Conservation (phyloP, 1,140 invertebrate species). For the Latrodectus geometricus region DNA sequence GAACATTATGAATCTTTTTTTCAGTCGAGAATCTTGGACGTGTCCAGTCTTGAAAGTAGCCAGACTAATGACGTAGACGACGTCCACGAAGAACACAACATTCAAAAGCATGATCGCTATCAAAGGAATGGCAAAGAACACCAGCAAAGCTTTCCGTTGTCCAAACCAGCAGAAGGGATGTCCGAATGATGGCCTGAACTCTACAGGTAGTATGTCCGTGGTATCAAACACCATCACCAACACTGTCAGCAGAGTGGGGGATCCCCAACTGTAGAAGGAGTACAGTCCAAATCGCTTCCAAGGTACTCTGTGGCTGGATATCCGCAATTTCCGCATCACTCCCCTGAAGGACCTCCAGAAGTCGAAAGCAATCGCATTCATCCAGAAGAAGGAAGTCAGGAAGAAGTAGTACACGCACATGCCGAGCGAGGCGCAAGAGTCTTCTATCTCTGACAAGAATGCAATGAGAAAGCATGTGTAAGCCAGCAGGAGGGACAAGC, state of each 20-base stretch:
- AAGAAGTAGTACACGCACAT: conserved; percentile 73
- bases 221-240: conserved; percentile 71
- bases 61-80: conserved; percentile 71
- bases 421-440: conserved; percentile 68
- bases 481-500: conserved; percentile 70
- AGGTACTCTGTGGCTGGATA: conserved; percentile 68
- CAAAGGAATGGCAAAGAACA: conserved; percentile 74
- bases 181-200: conserved; percentile 71
- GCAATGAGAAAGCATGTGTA: conserved; percentile 71
- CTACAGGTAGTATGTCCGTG: conserved; percentile 65
- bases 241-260: conserved; percentile 67
- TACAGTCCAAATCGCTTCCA: conserved; percentile 71
- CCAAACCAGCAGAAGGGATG: conserved; percentile 73
- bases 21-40: conserved; percentile 64
- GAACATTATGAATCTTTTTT: conserved; percentile 72
- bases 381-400: conserved; percentile 75
- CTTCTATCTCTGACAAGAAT: conserved; percentile 62
- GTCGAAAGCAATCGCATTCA: conserved; percentile 75
- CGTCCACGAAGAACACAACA: conserved; percentile 71
- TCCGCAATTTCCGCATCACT: conserved; percentile 71
- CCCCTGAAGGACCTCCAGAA: conserved; percentile 72
- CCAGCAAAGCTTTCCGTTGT: conserved; percentile 71
- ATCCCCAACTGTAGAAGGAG: conserved; percentile 71
- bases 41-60: conserved; percentile 66
- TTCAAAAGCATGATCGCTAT: conserved; percentile 71